Base-by-base conservation (phyloP, 1,140 invertebrate genomes). In the Holotrichia oblita region DNA sequence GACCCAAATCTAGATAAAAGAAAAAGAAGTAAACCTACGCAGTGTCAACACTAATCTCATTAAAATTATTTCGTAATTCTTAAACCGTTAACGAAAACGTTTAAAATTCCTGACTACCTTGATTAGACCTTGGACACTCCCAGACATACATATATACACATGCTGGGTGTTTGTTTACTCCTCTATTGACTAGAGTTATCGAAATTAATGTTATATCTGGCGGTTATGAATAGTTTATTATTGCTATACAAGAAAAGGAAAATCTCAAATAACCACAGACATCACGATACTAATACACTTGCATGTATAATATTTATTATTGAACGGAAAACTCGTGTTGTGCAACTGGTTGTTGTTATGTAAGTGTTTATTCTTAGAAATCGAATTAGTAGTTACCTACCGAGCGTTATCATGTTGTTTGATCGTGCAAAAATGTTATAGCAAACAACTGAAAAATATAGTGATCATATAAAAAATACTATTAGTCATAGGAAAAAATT, bases 1-100 rank as follows among this genome's bases (percentile, higher is more conserved):
- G 75, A 79, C 79, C 79, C 75, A 79, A 48, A 79, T 79, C 79
- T 77, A 79, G 64, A 64, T 74, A 27, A 22, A 22, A 69, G 61
- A 69, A 69, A 69, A 76, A n/a, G 48, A 79, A 79, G 73, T 24
- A 80, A 78, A 77, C 80, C 80, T 79, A 81, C 80, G 80, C 80
- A 78, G 61, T 80, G 80, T 80, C 80, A 80, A 77, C 80, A 73
- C 48, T 78, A 81, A 80, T 81, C 80, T 80, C 80, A 79, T 81
- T 81, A 81, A 79, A 78, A 80, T 78, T 81, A 81, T 82, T 82
- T 82, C 81, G 81, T 82, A 82, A 82, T 81, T 81, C 78, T 79
- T 77, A 79, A 80, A 82, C 81, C 81, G 81, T 82, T 82, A 82
- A 82, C 81, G 81, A 81, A 81, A 81, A 81, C 77, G 74, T 79